phyloP scores from a whole-genome alignment of 2,888 invertebrate species.

The Empis livida region DNA sequence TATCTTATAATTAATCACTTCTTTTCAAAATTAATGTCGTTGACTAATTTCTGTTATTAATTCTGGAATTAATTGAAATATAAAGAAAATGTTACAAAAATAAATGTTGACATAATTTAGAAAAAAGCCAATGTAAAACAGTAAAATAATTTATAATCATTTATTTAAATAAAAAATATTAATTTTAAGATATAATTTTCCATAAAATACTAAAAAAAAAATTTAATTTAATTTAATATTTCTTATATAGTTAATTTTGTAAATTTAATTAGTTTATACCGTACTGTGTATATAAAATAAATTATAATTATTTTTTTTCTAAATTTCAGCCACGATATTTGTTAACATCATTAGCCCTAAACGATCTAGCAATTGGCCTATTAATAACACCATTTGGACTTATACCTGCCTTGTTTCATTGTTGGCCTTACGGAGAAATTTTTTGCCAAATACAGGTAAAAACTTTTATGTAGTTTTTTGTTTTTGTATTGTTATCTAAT shows the following conservation, averaged over 20 bases:
- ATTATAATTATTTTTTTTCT: constrained; percentile 4
- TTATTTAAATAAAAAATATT: no score
- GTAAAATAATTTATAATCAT: no score
- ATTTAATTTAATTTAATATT: no score
- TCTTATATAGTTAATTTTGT: no score
- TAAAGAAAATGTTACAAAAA: no score
- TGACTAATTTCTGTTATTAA: no score
- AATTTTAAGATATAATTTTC: not conserved
- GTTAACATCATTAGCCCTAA: constrained; percentile 73
- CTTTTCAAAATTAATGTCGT: no score
- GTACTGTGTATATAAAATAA: not conserved
- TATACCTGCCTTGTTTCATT: constrained; percentile 69
- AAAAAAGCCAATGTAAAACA: no score
- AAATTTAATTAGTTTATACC: constrained; percentile 1
- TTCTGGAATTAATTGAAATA: no score
- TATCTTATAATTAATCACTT: no score
- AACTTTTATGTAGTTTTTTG: not conserved
- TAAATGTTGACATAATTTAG: no score
- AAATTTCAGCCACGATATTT: constrained; percentile 64
- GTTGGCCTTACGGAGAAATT: constrained; percentile 84
- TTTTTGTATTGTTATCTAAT: no score
- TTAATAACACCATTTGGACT: constrained; percentile 77
- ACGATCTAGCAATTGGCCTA: constrained; percentile 76
- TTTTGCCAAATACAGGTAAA: constrained; percentile 82
- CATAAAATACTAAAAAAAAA: not conserved